A percentile compares a stretch with the other conserved stretches of the same genome.
Evolutionary conservation across 2,113 vertebrate species (phyloP).

Genomic region (Aleadryas rufinucha): DNA sequence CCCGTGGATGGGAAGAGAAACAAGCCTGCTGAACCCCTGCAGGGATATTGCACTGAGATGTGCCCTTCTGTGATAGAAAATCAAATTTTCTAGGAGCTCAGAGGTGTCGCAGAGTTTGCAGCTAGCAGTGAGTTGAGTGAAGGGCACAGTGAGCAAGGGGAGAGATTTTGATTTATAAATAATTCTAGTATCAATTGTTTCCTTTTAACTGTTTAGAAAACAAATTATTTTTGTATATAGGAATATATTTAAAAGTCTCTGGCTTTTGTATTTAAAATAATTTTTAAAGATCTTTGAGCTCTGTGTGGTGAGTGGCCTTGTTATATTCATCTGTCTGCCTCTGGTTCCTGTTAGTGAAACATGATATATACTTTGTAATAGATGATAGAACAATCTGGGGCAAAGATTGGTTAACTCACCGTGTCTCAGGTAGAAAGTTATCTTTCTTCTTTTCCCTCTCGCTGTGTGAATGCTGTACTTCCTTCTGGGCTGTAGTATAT

Average conservation of each 20-base stretch:
- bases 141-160: not conserved
- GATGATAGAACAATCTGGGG: not conserved
- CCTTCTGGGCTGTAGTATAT: not conserved
- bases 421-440: not conserved
- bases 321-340: not conserved
- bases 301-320: not conserved
- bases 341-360: not conserved
- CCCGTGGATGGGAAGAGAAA: not conserved
- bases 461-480: not conserved
- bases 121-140: not conserved
- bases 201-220: not conserved
- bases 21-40: not conserved
- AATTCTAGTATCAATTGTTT: not conserved
- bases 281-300: not conserved
- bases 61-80: not conserved
- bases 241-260: not conserved
- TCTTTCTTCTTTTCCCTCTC: not conserved
- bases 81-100: not conserved
- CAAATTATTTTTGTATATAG: not conserved
- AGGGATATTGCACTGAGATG: not conserved
- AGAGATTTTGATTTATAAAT: not conserved
- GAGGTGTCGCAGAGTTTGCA: rapidly evolving
- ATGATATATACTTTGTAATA: not conserved
- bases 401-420: not conserved
- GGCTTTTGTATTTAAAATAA: not conserved